Evolutionary conservation across 2,113 vertebrate genomes (phyloP), one percentile per base, ranked within the genome.

Genomic region (Elephantulus edwardii): DNA sequence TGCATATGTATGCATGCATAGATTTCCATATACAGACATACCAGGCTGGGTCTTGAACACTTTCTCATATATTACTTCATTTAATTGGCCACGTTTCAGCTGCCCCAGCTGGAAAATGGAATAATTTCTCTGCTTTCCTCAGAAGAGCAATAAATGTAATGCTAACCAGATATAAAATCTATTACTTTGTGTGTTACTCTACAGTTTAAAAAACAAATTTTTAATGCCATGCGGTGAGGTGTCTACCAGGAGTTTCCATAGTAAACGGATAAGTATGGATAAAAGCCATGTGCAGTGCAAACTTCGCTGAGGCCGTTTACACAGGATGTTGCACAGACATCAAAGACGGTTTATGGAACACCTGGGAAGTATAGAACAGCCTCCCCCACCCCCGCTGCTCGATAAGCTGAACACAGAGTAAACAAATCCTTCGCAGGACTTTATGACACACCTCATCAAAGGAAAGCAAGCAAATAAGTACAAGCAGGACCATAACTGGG

Each of bases 201-300:
- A 54, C 42, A 80, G 84, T 72, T 42, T 86, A 88, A 94, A 80
- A 46, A 83, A 20, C 68, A 40, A 78, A 44, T 93, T 40, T 90
- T 66, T 30, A 80, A 54, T 75, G 38, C 58, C 28, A 3, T 64
- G 46, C 48, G 92, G 40, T 79, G 64, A 66, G 30, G 46, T n/a
- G 46, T 83, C 11, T 91, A 46, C 64, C 68, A 88, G 24, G 88
- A 56, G 74, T 95, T 95, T 91, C 92, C 70, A 79, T 82, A 93
- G 83, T 56, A 86, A 90, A 86, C 70, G 88, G 58, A 50, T 86
- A 8, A 88, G 58, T n/a, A 66, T 54, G 35, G 60, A 56, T 35
- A 84, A 79, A 83, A 52, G 68, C 54, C 76, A 83, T 50, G 75
- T 71, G 40, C 40, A 64, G 19, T 84, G 75, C 76, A 88, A 58